Base-by-base conservation (phyloP, 35 echinoderm and acorn worm genomes). In the Apostichopus parvimensis region DNA sequence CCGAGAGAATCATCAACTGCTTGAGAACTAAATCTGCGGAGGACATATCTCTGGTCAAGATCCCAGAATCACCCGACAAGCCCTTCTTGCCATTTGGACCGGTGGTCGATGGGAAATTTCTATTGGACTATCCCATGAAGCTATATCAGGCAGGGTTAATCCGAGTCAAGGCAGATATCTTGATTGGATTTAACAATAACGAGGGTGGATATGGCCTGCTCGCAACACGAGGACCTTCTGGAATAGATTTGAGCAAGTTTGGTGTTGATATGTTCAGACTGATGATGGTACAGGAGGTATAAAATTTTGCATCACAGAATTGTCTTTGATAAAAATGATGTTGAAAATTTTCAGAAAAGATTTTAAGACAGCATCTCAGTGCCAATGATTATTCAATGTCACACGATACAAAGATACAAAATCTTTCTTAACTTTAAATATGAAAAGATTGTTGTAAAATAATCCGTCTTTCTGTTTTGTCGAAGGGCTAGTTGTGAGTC, bases 161-260 rank as follows among this genome's bases (percentile, higher is more conserved):
- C n/a, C 24, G 79, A 34, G 56, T 80, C 1, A 94, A 78, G 56
- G 88, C 88, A 54, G 91, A 99, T 62, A 54, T 99, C 11, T 77
- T 99, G 77, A 70, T 96, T 25, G 97, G 97, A 7, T 90, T 96
- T n/a, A 99, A 96, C 81, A 94, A 93, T 56, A 82, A 96, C 73
- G 97, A 96, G 28, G 93, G 95, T 17, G 93, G 93, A 83, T 92
- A 81, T 77, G 70, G 55, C 21, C 55, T 94, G 8, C 64, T 98
- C 8, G 77, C 81, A 56, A 83, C 77, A 13, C 79, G 94, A 45
- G 78, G 84, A 14, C 14, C 90, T 26, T 56, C 71, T 15, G 92
- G 84, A 18, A 7, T 98, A 28, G 18, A 66, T 18, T 60, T 92
- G 3, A 22, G 84, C 6, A 52, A 90, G 55, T 95, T 98, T 59